Conservation (phyloP, 2,888 invertebrate species). For the Octodonta nipae region DNA sequence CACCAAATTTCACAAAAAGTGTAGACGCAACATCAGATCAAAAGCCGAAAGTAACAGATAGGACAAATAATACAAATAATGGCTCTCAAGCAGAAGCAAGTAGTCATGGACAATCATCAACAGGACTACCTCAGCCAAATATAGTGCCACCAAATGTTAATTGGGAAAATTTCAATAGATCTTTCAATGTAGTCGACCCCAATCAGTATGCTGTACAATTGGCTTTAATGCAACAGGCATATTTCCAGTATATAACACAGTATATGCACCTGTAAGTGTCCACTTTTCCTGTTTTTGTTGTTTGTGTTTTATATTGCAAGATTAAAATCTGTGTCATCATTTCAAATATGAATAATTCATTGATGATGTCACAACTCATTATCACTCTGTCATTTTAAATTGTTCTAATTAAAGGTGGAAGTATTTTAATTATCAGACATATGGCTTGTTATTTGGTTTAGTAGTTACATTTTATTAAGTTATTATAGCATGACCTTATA, state of each 20-base stretch:
- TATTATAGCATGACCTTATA: no score
- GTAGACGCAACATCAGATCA: conserved; percentile 12
- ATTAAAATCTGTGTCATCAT: no score
- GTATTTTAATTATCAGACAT: no score
- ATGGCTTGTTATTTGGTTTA: no score
- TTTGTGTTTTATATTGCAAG: no score
- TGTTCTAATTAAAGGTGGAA: no score
- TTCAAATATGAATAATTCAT: no score
- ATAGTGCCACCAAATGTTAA: conserved; percentile 20
- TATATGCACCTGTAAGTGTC: conserved; percentile 79
- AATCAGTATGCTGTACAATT: conserved; percentile 50
- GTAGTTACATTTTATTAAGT: no score
- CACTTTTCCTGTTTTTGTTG: no score
- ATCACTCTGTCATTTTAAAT: no score
- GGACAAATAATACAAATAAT: conserved; percentile 6
- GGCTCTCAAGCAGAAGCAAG: neutral
- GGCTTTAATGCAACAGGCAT: conserved; percentile 78
- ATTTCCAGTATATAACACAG: conserved; percentile 76
- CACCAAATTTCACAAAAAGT: conserved; percentile 32
- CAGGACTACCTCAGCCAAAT: neutral
- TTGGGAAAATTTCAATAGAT: conserved; percentile 20
- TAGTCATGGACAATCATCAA: neutral
- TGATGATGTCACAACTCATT: no score
- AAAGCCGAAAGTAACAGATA: conserved; percentile 12
- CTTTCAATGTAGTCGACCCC: conserved; percentile 25